phyloP scores from a whole-genome alignment of 1,140 invertebrate genomes.

The Halesus radiatus region DNA sequence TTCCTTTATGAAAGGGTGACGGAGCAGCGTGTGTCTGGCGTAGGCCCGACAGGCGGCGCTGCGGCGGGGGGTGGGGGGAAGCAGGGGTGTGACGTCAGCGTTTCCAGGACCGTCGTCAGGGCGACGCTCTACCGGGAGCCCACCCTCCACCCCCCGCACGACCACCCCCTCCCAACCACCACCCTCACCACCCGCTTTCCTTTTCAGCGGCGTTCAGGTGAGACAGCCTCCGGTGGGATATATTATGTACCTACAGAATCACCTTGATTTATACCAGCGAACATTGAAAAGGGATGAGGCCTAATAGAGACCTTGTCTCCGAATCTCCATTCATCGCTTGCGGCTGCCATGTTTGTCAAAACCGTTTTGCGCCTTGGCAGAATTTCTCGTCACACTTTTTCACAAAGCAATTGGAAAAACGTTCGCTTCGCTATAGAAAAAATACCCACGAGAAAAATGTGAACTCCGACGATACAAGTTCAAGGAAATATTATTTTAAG shows the following conservation, averaged over 20 bases:
- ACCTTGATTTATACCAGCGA: conserved; percentile 31
- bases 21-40: conserved; percentile 34
- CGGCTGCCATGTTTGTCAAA: conserved; percentile 21
- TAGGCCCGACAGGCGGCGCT: conserved; percentile 14
- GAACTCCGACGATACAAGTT: too few relatives aligned
- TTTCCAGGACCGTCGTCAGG: conserved; percentile 55
- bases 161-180: conserved; percentile 6
- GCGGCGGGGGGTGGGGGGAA: conserved; percentile 20
- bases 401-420: background rate
- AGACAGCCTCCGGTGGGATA: conserved; percentile 27
- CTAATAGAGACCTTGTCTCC: conserved; percentile 37
- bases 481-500: too few relatives aligned
- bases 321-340: conserved; percentile 27
- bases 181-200: background rate
- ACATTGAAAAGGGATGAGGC: conserved; percentile 16
- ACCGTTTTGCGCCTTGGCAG: background rate
- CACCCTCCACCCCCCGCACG: conserved; percentile 28
- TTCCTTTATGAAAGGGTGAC: conserved; percentile 51
- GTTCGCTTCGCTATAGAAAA: too few relatives aligned
- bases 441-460: too few relatives aligned
- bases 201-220: conserved; percentile 16
- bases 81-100: conserved; percentile 47
- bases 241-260: conserved; percentile 18
- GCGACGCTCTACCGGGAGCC: conserved; percentile 43
- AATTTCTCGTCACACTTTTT: background rate